These are phyloP conservation scores for Volucella inflata DNA, from an alignment of 2,888 invertebrate species.

Conservation along the genomic window DNA sequence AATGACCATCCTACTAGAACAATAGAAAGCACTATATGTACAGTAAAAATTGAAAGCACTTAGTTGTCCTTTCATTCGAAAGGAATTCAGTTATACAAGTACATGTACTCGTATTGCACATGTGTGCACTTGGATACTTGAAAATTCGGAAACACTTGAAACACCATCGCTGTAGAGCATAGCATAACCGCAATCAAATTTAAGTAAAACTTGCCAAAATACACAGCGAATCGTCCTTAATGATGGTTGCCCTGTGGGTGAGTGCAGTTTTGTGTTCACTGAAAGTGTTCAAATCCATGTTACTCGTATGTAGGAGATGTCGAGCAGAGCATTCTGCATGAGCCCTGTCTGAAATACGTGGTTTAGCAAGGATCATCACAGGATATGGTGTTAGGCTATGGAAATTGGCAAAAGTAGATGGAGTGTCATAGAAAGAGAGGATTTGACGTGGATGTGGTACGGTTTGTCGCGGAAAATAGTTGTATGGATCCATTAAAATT, in stretches of 20 bases:
- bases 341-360: not conserved
- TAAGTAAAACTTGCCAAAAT: slow-evolving; percentile 54
- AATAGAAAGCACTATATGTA: slow-evolving; percentile 9
- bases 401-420: no score
- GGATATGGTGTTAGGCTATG: no score
- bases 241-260: slow-evolving; percentile 58
- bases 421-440: no score
- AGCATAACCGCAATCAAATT: slow-evolving; percentile 59
- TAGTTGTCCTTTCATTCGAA: slow-evolving; percentile 32
- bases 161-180: slow-evolving; percentile 6
- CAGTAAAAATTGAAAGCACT: slow-evolving; percentile 28
- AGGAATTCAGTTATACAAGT: slow-evolving; percentile 46
- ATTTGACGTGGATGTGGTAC: no score
- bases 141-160: slow-evolving; percentile 27
- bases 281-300: slow-evolving; percentile 5
- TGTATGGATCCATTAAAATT: no score
- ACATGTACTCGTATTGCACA: no score
- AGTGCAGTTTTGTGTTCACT: slow-evolving; percentile 31
- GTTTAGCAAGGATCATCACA: no score
- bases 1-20: slow-evolving; percentile 20
- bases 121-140: slow-evolving; percentile 7
- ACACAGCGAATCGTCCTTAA: slow-evolving; percentile 65
- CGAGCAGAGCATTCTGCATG: not conserved
- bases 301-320: not conserved
- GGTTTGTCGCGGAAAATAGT: no score